Base-by-base conservation (phyloP, 2,888 invertebrate genomes). In the Pardosa pseudoannulata region DNA sequence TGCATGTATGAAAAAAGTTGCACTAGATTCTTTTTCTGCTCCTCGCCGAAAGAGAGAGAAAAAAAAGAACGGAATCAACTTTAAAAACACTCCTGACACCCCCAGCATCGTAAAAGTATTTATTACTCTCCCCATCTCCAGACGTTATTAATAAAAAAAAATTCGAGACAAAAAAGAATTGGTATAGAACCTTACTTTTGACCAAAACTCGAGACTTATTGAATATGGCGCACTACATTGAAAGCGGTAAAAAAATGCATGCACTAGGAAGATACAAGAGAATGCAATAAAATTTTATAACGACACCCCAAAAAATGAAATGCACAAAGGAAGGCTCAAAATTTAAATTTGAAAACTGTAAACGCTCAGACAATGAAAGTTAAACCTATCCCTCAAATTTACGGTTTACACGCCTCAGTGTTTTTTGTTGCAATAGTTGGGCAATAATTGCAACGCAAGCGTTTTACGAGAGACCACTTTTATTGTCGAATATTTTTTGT, bases 251-350 rank as follows among this genome's bases (percentile, higher is more conserved):
- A n/a, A n/a, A 56, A 56, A 23, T 23, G 3, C n/a, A 56, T 56
- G n/a, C 23, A 56, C 36, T 36, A 7, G 19, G 5, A 56, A 56
- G 23, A 46, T 16, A 46, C 13, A 46, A 46, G 41, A 16, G 23
- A 56, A 56, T 23, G 56, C 23, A 56, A 56, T 23, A 56, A 56
- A 56, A 7, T 56, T 56, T 56, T 56, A 56, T 56, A n/a, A 56
- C 5, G 56, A 56, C 9, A 46, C 9, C 2, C 2, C n/a, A 16
- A 11, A 16, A 16, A 16, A 2, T 16, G 56, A 56, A 23, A 56
- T 6, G 23, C n/a, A 56, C 1, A 23, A 56, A 56, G 23, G n/a
- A 56, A 23, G 2, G 1, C 13, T 3, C n/a, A 11, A 23, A 56
- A 56, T 6, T 23, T 56, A 23, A 23, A 56, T 23, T n/a, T 56